Evolutionary conservation across 2,113 vertebrate species (phyloP), one percentile per base, ranked within the genome.

Genomic region (cat (Felis catus)): DNA sequence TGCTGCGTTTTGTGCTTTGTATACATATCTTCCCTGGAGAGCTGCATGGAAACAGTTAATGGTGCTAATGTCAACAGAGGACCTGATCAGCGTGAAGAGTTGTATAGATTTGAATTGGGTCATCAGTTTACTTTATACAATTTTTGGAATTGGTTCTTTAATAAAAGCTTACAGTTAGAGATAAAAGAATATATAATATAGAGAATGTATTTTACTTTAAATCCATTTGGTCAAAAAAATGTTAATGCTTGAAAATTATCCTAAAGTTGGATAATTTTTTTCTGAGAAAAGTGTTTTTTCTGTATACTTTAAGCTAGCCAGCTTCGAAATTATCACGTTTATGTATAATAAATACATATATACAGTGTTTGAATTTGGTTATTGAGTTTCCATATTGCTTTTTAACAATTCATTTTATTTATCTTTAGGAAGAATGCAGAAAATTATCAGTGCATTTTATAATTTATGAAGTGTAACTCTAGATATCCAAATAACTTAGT

Each of bases 381-480:
- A n/a, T 80, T 93, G 80, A 65, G 19, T 95, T 93, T 89, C 68
- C 55, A 9, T 92, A 33, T 66, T 91, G 33, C 63, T 85, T 95
- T 89, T 78, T 93, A 88, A 94, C 87, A 96, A 80, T 92, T 95
- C 51, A 89, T 91, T 71, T 14, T 83, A 15, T 71, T 88, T 89
- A 41, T 95, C 21, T 97, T 86, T 70, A 39, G 31, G 18, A 82
- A 76, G 63, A 89, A 91, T 81, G 73, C 25, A 81, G 48, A 89
- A 51, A 45, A 70, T 80, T 93, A 39, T 79, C 16, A 74, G 36
- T 83, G 79, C 91, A 63, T 95, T 93, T 95, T 92, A 68, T 93
- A 88, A 83, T 39, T 98, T 98, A 94, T 80, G 89, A 98, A 95
- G 63, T 86, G 10, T 29, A 70, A 71, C 81, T 98, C 98, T 97